Evolutionary conservation across 2,797 vertebrate genomes (phyloP).

Genomic region (Chiloscyllium punctatum): DNA sequence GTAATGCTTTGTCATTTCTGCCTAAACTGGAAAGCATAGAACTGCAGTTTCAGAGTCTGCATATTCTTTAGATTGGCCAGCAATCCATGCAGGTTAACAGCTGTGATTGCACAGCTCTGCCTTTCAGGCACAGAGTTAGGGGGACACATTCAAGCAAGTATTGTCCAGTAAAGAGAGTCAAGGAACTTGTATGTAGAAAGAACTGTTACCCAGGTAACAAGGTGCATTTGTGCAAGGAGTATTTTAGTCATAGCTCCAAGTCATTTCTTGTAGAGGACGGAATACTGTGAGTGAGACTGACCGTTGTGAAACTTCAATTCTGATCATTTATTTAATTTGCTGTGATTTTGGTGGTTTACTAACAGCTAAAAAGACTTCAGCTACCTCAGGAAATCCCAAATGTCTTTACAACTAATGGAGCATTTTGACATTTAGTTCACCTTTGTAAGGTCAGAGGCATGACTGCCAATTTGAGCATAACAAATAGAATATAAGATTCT

Average conservation of each 20-base stretch:
- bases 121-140: background rate
- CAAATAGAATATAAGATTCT: background rate
- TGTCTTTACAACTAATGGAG: background rate
- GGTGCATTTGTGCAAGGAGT: background rate
- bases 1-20: background rate
- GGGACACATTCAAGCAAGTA: background rate
- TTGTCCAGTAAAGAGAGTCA: background rate
- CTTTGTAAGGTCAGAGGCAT: background rate
- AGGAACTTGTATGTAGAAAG: background rate
- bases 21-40: background rate
- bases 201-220: background rate
- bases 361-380: background rate
- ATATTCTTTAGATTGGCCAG: background rate
- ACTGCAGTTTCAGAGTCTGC: background rate
- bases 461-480: background rate
- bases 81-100: background rate
- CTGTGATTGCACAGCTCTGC: background rate
- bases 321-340: background rate
- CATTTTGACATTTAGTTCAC: background rate
- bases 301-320: background rate
- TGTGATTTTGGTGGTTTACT: background rate
- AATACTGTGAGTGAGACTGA: background rate
- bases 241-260: too few species aligned
- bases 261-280: too few species aligned
- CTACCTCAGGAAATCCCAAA: background rate